phyloP scores from a whole-genome alignment of 2,113 vertebrate species.

The Scolopax mira region DNA sequence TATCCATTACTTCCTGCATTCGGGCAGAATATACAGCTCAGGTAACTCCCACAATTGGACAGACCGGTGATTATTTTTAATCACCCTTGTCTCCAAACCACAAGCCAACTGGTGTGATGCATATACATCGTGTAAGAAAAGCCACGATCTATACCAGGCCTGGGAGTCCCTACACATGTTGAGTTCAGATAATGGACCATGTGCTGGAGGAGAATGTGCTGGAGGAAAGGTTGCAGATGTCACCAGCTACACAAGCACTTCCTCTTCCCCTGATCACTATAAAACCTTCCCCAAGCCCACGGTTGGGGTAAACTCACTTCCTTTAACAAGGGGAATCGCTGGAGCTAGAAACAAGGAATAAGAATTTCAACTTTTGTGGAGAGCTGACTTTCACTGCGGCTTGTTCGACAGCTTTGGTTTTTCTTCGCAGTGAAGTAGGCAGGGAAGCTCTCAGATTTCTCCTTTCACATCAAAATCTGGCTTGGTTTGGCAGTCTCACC shows the following conservation, averaged over 20 bases:
- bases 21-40: background rate
- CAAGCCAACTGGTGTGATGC: background rate
- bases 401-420: slow-evolving; percentile 1
- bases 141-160: background rate
- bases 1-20: slow-evolving; percentile 42
- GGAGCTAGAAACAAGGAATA: background rate
- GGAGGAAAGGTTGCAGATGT: slow-evolving; percentile 20
- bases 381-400: background rate
- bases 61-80: slow-evolving; percentile 32
- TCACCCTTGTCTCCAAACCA: slow-evolving; percentile 26
- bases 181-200: background rate
- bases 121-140: background rate
- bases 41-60: slow-evolving; percentile 35
- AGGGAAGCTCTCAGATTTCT: slow-evolving; percentile 11
- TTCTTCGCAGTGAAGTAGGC: background rate
- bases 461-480: slow-evolving; percentile 55
- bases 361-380: background rate
- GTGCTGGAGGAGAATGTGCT: slow-evolving; percentile 7
- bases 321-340: background rate
- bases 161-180: background rate
- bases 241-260: slow-evolving; percentile 4
- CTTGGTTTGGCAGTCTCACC: slow-evolving; percentile 41
- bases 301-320: background rate
- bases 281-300: background rate
- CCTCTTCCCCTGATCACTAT: background rate